Conservation (phyloP, 1,140 invertebrate species). For the Wasmannia auropunctata region DNA sequence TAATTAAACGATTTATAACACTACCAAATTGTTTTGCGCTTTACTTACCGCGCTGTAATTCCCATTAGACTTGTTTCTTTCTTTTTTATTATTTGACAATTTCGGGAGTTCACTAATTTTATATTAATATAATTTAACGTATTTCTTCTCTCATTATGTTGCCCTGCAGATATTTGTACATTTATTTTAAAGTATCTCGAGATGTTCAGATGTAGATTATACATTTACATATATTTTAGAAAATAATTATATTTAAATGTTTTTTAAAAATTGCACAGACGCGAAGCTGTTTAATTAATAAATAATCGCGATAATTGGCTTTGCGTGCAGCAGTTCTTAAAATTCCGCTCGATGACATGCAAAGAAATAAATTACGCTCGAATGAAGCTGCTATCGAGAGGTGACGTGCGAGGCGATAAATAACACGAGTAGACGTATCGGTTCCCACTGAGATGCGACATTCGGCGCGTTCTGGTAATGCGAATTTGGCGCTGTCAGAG, state of each 20-base stretch:
- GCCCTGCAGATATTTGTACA: no score
- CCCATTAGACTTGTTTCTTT: no score
- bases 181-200: not conserved
- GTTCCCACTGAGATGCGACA: slow-evolving; percentile 18
- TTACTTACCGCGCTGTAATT: no score
- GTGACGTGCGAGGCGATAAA: not conserved
- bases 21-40: no score
- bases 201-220: not conserved
- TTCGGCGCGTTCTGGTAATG: slow-evolving; percentile 9
- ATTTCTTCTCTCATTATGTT: no score
- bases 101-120: no score
- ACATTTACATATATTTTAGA: not conserved
- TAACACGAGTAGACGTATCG: not conserved
- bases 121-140: no score
- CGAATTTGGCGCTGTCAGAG: slow-evolving; percentile 32
- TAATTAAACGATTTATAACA: no score
- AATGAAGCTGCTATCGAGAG: not conserved
- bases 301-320: not conserved
- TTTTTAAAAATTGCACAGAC: not conserved
- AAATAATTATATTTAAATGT: not conserved
- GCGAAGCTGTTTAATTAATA: not conserved
- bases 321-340: not conserved
- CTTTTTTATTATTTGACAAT: no score
- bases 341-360: not conserved
- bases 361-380: not conserved